Conservation (phyloP, 2,888 invertebrate species). For the Sesamia inferens region DNA sequence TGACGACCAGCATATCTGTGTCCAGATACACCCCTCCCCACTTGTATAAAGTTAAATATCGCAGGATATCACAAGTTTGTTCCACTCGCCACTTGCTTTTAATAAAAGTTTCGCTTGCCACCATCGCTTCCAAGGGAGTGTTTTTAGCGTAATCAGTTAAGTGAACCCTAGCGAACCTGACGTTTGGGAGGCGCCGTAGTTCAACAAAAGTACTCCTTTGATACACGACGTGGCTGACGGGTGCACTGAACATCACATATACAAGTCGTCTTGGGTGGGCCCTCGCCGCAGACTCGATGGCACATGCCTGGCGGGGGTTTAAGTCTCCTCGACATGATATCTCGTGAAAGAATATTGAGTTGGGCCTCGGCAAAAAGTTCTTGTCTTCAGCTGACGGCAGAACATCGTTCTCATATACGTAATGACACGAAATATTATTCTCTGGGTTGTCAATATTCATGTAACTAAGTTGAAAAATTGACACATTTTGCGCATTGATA, state of each 20-base stretch:
- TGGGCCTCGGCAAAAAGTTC: slow-evolving; percentile 68
- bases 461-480: neutral
- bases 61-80: slow-evolving; percentile 91
- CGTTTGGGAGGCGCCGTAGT: slow-evolving; percentile 36
- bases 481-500: slow-evolving; percentile 14
- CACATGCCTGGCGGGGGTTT: slow-evolving; percentile 90
- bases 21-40: slow-evolving; percentile 94
- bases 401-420: slow-evolving; percentile 48
- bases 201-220: slow-evolving; percentile 41
- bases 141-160: slow-evolving; percentile 82
- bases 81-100: slow-evolving; percentile 83
- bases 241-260: slow-evolving; percentile 75
- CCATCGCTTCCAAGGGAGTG: slow-evolving; percentile 90
- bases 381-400: slow-evolving; percentile 64
- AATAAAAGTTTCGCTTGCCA: slow-evolving; percentile 83
- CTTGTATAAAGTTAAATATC: slow-evolving; percentile 92
- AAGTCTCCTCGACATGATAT: slow-evolving; percentile 90
- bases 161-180: slow-evolving; percentile 58
- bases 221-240: slow-evolving; percentile 31
- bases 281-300: slow-evolving; percentile 92
- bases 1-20: slow-evolving; percentile 92
- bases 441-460: slow-evolving; percentile 11
- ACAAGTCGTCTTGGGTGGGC: slow-evolving; percentile 90
- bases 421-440: slow-evolving; percentile 51
- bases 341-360: slow-evolving; percentile 92